Conservation (phyloP, 2,797 vertebrate species). For the Tokudaia muenninki region DNA sequence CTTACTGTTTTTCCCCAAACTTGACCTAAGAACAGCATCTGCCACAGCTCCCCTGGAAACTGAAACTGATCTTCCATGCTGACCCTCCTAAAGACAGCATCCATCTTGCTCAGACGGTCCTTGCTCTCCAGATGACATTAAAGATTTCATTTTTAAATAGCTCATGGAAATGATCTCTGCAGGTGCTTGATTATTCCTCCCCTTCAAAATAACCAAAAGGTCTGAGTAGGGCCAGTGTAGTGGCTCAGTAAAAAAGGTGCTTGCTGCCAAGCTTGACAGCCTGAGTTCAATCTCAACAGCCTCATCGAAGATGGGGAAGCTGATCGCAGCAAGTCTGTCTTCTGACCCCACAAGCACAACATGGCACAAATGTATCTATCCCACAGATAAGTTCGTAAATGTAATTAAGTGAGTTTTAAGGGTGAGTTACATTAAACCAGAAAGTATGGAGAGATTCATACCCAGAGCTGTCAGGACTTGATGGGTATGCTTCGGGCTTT, state of each 20-base stretch:
- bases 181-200: not conserved
- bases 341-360: not conserved
- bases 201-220: conserved; percentile 4
- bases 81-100: not conserved
- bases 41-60: not conserved
- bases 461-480: not conserved
- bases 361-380: too few relatives aligned
- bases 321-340: not conserved
- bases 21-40: not conserved
- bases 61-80: not conserved
- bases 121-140: not conserved
- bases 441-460: conserved; percentile 4
- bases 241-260: not conserved
- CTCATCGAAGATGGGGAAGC: not conserved
- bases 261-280: not conserved
- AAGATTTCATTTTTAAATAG: not conserved
- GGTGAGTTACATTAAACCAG: conserved; percentile 20
- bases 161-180: not conserved
- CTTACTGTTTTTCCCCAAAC: not conserved
- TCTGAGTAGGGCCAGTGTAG: not conserved
- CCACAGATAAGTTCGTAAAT: not conserved
- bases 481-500: not conserved
- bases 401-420: not conserved
- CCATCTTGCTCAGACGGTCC: not conserved
- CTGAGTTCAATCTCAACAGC: not conserved